A percentile compares a stretch with the other conserved stretches of the same genome.
These are phyloP conservation scores for Montifringilla adamsi DNA, from an alignment of 2,113 vertebrate species.

Conservation along the genomic window DNA sequence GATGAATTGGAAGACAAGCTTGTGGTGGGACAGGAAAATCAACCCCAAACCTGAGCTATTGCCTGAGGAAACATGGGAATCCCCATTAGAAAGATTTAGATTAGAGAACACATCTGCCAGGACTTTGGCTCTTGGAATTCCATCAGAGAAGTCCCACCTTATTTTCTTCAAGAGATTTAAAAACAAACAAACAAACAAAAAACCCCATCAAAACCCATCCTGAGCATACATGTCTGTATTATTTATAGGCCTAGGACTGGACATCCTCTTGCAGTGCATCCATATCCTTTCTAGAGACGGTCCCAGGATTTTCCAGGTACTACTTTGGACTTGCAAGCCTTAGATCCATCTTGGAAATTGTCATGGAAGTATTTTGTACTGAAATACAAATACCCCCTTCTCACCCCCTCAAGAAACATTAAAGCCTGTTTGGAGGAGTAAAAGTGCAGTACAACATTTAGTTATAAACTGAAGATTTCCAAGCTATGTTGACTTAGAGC, in stretches of 20 bases:
- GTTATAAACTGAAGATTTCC: slow-evolving; percentile 9
- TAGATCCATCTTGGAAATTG: neutral
- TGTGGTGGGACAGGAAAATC: neutral
- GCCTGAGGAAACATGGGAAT: slow-evolving; percentile 1
- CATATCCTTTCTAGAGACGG: neutral
- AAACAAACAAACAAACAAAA: neutral
- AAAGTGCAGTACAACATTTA: neutral
- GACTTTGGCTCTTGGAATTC: neutral
- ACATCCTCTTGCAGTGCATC: neutral
- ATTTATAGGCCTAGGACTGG: neutral
- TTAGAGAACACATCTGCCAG: neutral
- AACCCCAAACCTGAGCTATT: neutral
- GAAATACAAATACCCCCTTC: neutral
- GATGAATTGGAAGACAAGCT: neutral
- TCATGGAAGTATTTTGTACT: neutral
- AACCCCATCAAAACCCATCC: neutral
- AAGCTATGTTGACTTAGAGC: slow-evolving; percentile 20
- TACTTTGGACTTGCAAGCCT: neutral
- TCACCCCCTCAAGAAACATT: neutral
- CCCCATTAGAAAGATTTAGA: neutral
- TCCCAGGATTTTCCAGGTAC: neutral
- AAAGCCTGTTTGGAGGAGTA: neutral
- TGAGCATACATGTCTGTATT: neutral
- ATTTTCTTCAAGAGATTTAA: neutral
- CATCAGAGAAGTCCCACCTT: neutral